Conservation (phyloP, 2,113 vertebrate species). For the Macaca nemestrina region DNA sequence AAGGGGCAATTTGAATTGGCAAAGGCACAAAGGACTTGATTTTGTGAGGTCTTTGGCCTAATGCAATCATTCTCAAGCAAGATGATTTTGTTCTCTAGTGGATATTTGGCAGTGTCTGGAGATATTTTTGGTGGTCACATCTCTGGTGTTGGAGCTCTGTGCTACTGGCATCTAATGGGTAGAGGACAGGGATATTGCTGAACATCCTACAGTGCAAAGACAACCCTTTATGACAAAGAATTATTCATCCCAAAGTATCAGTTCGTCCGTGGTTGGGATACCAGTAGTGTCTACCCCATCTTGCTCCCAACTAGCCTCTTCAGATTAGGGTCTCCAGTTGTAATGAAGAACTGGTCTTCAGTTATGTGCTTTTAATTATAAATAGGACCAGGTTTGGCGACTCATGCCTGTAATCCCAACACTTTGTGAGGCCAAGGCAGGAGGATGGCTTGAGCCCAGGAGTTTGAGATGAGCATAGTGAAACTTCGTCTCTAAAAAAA, state of each 20-base stretch:
- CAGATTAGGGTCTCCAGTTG: background rate
- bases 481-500: too few species aligned
- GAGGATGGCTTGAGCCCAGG: too few species aligned
- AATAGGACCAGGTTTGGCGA: background rate
- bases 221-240: background rate
- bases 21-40: background rate
- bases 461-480: too few species aligned
- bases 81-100: background rate
- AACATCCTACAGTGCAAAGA: background rate
- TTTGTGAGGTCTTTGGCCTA: background rate
- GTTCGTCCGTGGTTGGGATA: background rate
- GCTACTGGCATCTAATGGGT: background rate
- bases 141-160: background rate
- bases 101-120: background rate
- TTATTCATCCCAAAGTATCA: background rate
- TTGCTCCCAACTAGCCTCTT: background rate
- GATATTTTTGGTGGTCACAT: background rate
- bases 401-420: too few species aligned
- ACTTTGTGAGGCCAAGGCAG: too few species aligned
- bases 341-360: background rate
- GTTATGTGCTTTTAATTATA: conserved; percentile 3
- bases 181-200: background rate
- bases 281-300: background rate
- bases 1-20: background rate
- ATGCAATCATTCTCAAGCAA: background rate